Percentiles rank a stretch among this genome's conserved stretches.
These are phyloP conservation scores for Meriones psammophilus DNA, from an alignment of 2,797 vertebrate species.

Conservation along the genomic window DNA sequence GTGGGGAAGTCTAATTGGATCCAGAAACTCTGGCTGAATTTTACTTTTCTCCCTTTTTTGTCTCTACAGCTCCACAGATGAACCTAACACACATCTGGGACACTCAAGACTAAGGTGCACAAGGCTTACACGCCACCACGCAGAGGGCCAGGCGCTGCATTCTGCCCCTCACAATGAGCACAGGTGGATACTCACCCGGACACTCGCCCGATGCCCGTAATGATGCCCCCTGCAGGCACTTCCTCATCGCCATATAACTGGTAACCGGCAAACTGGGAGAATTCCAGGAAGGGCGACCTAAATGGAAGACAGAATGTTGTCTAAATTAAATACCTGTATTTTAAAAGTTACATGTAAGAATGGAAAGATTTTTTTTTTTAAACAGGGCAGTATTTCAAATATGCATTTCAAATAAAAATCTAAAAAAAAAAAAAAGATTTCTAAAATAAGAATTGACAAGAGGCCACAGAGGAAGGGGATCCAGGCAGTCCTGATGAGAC, in stretches of 20 bases:
- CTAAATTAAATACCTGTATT: background rate
- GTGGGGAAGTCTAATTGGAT: background rate
- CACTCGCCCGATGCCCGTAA: slow-evolving; percentile 96
- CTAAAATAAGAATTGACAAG: background rate
- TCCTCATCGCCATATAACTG: slow-evolving; percentile 96
- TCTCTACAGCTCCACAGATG: background rate
- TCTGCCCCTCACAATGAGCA: background rate
- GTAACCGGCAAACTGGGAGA: slow-evolving; percentile 98
- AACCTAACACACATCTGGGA: background rate
- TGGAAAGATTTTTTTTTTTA: background rate
- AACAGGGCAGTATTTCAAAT: slow-evolving; percentile 27
- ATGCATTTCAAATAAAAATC: background rate
- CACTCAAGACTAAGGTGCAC: background rate
- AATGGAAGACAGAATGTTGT: slow-evolving; percentile 1
- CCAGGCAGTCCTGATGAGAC: no score
- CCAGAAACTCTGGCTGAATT: background rate
- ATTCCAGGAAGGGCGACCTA: slow-evolving; percentile 97
- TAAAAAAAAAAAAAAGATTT: background rate
- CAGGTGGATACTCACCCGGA: slow-evolving; percentile 93
- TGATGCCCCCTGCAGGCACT: slow-evolving; percentile 96
- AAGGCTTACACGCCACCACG: background rate
- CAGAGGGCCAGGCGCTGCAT: background rate
- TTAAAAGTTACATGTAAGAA: slow-evolving; percentile 1
- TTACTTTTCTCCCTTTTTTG: background rate
- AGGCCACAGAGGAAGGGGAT: no score